These are phyloP conservation scores for Phaedon cochleariae DNA, from an alignment of 2,888 invertebrate species.

Conservation along the genomic window DNA sequence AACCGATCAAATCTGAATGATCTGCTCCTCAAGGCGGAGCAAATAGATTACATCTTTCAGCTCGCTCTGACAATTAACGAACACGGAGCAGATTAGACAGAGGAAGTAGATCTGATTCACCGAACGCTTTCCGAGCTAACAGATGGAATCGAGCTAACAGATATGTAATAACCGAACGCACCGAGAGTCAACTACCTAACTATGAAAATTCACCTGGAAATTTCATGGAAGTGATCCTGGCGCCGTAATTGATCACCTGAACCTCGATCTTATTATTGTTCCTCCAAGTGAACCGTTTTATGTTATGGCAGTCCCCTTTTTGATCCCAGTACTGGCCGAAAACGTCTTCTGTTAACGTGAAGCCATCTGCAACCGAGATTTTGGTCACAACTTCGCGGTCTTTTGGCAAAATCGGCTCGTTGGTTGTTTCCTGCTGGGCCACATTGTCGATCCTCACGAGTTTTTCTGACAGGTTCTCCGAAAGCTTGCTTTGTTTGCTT, in stretches of 20 bases:
- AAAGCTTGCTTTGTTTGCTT: not conserved
- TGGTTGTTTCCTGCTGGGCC: not conserved
- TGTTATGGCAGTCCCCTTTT: conserved; percentile 55
- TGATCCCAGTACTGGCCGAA: conserved; percentile 52
- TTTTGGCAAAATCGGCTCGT: not conserved
- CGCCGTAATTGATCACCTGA: conserved; percentile 83
- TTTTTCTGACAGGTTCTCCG: conserved; percentile 5
- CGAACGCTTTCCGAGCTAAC: no score
- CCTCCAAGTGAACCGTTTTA: conserved; percentile 72
- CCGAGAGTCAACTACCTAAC: no score
- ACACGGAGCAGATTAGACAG: no score
- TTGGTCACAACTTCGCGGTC: not conserved
- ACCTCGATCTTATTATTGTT: conserved; percentile 73
- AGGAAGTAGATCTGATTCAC: no score
- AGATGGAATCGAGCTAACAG: no score
- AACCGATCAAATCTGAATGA: no score
- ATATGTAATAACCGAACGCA: no score
- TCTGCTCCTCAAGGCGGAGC: no score
- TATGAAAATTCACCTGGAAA: no score
- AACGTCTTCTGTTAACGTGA: conserved; percentile 51
- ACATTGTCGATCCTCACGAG: conserved; percentile 4
- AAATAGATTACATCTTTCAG: no score
- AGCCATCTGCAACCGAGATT: conserved; percentile 8
- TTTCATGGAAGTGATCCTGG: conserved; percentile 78
- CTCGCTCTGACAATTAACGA: no score